These are phyloP conservation scores for Cassiopea xamachana DNA, from an alignment of 30 jellyfish, hydroid and myxozoan species.

Conservation along the genomic window DNA sequence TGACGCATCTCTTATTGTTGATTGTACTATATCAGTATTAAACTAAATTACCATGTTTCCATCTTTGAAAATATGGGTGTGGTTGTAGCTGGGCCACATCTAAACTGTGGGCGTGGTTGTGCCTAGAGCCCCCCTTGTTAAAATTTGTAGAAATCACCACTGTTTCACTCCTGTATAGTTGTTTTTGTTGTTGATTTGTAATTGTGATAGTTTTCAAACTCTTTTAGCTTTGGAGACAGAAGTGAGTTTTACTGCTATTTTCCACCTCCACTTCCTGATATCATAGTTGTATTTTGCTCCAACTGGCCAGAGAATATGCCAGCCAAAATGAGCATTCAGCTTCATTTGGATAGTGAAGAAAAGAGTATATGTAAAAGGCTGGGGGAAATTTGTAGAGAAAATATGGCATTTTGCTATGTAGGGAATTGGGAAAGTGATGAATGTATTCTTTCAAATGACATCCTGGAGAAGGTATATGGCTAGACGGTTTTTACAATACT, in stretches of 20 bases:
- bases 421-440: conserved; percentile 49
- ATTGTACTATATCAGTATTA: too few relatives aligned
- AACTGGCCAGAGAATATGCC: conserved; percentile 29
- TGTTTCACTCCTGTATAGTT: too few relatives aligned
- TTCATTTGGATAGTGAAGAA: conserved; percentile 46
- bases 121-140: too few relatives aligned
- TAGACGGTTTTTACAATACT: too few relatives aligned
- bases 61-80: too few relatives aligned
- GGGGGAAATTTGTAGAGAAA: conserved; percentile 25
- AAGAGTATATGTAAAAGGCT: conserved; percentile 20
- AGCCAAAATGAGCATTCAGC: conserved; percentile 20
- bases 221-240: conserved; percentile 46
- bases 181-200: too few relatives aligned
- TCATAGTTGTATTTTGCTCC: conserved; percentile 63
- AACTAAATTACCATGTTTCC: too few relatives aligned
- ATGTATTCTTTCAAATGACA: conserved; percentile 27
- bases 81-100: too few relatives aligned
- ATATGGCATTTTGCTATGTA: conserved; percentile 27
- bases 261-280: conserved; percentile 83
- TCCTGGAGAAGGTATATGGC: conserved; percentile 72
- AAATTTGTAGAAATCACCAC: too few relatives aligned
- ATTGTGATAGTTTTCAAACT: too few relatives aligned
- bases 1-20: too few relatives aligned
- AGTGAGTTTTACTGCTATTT: conserved; percentile 77
- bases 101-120: too few relatives aligned